Evolutionary conservation across 1,140 invertebrate genomes (phyloP).

Genomic region (Pygmarrhopalites habei): DNA sequence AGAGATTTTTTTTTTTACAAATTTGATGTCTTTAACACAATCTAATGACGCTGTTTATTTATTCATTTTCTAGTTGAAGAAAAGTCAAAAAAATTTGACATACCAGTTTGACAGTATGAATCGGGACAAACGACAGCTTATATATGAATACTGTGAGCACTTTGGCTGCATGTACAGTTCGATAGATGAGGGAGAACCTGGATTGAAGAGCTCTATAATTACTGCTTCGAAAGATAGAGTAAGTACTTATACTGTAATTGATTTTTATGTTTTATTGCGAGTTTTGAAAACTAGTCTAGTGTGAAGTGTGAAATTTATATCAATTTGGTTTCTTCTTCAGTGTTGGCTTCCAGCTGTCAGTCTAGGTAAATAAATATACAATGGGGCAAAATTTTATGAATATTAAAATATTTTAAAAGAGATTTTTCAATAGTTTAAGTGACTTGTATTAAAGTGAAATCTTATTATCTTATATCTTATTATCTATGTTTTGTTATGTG

Average conservation of each 20-base stretch:
- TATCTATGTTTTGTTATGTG: slow-evolving; percentile 42
- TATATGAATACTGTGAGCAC: slow-evolving; percentile 89
- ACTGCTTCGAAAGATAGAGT: slow-evolving; percentile 77
- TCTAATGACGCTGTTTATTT: slow-evolving; percentile 2
- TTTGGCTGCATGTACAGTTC: slow-evolving; percentile 89
- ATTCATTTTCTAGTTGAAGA: slow-evolving; percentile 10
- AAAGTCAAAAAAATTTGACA: slow-evolving; percentile 3
- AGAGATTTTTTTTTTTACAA: too few species aligned
- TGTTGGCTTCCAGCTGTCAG: too few species aligned
- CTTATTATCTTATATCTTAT: background rate
- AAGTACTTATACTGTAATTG: too few species aligned
- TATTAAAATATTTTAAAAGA: too few species aligned
- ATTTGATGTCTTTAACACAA: slow-evolving; percentile 2
- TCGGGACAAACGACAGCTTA: slow-evolving; percentile 75
- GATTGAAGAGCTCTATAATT: slow-evolving; percentile 83
- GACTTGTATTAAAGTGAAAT: background rate
- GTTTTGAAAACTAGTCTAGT: too few species aligned
- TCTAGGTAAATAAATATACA: too few species aligned
- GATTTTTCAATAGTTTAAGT: too few species aligned
- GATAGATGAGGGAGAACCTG: slow-evolving; percentile 86
- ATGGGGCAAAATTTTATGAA: too few species aligned
- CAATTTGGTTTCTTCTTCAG: too few species aligned
- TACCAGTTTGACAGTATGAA: slow-evolving; percentile 91
- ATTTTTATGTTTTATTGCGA: too few species aligned
- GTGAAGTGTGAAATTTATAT: too few species aligned